phyloP scores from a whole-genome alignment of 2,888 invertebrate species.

The Tanypteryx hageni region DNA sequence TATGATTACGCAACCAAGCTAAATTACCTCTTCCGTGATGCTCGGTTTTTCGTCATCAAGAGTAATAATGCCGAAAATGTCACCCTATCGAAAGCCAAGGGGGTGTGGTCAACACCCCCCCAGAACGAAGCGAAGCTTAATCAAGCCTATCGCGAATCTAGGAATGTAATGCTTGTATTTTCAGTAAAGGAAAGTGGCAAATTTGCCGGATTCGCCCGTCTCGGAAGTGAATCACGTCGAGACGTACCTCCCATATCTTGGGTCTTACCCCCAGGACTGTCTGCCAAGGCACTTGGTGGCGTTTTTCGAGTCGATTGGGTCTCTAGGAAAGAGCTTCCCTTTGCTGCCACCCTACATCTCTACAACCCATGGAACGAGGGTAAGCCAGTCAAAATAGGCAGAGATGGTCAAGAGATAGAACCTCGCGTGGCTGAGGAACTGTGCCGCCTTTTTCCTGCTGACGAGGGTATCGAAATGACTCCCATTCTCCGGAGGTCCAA shows the following conservation, averaged over 20 bases:
- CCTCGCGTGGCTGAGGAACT: slow-evolving; percentile 96
- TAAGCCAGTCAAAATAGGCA: slow-evolving; percentile 98
- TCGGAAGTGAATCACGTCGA: slow-evolving; percentile 91
- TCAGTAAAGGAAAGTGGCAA: slow-evolving; percentile 99
- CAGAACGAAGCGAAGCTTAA: slow-evolving; percentile 98
- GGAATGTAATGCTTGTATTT: slow-evolving; percentile 96
- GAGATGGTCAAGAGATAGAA: slow-evolving; percentile 99
- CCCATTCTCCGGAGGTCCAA: slow-evolving; percentile 91
- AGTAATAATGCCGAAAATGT: slow-evolving; percentile 99
- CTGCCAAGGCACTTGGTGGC: slow-evolving; percentile 94
- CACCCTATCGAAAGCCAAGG: slow-evolving; percentile 94
- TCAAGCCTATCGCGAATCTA: slow-evolving; percentile 93
- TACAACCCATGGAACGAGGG: slow-evolving; percentile 99
- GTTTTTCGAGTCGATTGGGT: slow-evolving; percentile 99
- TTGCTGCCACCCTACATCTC: slow-evolving; percentile 93
- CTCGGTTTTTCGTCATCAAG: slow-evolving; percentile 96
- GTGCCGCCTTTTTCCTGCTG: slow-evolving; percentile 95
- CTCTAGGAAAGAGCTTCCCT: slow-evolving; percentile 93
- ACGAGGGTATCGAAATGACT: slow-evolving; percentile 92
- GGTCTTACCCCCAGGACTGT: slow-evolving; percentile 95
- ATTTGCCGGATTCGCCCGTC: slow-evolving; percentile 89
- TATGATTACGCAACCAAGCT: slow-evolving; percentile 90
- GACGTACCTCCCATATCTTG: slow-evolving; percentile 94
- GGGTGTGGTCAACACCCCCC: slow-evolving; percentile 98
- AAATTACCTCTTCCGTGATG: slow-evolving; percentile 95